Evolutionary conservation across 2,113 vertebrate genomes (phyloP).

Genomic region (Numenius arquata): DNA sequence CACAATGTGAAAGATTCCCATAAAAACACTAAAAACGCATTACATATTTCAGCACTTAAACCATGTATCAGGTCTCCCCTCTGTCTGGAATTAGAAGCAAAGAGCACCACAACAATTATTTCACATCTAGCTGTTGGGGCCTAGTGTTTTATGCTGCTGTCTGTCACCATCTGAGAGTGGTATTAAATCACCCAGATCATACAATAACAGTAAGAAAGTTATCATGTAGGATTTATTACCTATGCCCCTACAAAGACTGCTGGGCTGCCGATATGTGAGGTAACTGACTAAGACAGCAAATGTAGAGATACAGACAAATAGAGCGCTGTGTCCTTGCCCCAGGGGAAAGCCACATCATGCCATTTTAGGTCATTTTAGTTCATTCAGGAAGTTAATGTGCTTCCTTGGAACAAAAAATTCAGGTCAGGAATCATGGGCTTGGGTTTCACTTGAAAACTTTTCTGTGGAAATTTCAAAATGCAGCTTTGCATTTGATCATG

Average conservation of each 20-base stretch:
- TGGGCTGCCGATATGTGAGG: not conserved
- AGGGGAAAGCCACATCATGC: not conserved
- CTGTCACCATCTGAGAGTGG: not conserved
- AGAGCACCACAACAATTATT: not conserved
- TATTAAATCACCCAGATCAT: not conserved
- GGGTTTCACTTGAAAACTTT: not conserved
- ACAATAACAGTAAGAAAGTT: not conserved
- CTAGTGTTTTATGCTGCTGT: not conserved
- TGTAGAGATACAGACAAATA: not conserved
- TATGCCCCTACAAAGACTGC: not conserved
- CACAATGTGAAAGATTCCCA: not conserved
- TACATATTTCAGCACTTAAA: not conserved
- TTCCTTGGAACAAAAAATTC: not conserved
- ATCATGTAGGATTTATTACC: not conserved
- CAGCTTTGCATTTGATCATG: fast-evolving
- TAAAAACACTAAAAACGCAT: not conserved
- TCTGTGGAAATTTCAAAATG: not conserved
- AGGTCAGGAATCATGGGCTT: not conserved
- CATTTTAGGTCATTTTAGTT: not conserved
- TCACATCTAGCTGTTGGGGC: not conserved
- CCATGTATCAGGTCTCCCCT: not conserved
- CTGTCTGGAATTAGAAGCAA: not conserved
- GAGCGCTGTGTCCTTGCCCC: not conserved
- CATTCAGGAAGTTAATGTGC: not conserved
- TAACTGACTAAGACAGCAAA: not conserved